A percentile compares a stretch with the other conserved stretches of the same genome.
phyloP scores from a whole-genome alignment of 1,140 invertebrate genomes.

The Ceratosolen solmsi region DNA sequence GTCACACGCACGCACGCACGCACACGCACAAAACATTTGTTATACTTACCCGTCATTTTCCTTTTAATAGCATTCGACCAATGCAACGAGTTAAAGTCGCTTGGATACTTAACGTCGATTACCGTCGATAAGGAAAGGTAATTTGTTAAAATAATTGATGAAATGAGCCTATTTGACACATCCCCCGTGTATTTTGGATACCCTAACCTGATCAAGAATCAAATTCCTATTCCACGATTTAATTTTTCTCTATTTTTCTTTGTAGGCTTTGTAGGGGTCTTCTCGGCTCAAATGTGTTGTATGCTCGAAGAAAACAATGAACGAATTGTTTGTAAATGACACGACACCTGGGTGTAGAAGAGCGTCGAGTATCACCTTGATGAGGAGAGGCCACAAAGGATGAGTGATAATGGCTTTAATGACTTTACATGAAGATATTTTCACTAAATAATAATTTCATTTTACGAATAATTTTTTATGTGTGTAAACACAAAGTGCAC shows the following conservation, averaged over 20 bases:
- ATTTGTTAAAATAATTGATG: background rate
- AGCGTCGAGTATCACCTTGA: slow-evolving; percentile 21
- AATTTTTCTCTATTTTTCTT: slow-evolving; percentile 28
- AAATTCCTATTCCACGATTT: background rate
- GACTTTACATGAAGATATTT: slow-evolving; percentile 2
- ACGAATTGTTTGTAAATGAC: slow-evolving; percentile 30
- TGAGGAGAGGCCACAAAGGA: slow-evolving; percentile 17
- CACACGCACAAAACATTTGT: no score
- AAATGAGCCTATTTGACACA: background rate
- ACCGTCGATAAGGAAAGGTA: slow-evolving; percentile 36
- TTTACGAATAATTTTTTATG: background rate
- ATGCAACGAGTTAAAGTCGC: slow-evolving; percentile 27
- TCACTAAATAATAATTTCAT: background rate
- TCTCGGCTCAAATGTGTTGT: background rate
- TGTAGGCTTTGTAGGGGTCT: background rate
- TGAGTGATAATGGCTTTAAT: slow-evolving; percentile 28
- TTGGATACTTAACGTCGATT: slow-evolving; percentile 14
- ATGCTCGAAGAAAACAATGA: slow-evolving; percentile 43
- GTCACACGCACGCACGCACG: background rate
- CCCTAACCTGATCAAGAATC: slow-evolving; percentile 19
- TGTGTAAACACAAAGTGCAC: background rate
- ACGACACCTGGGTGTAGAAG: slow-evolving; percentile 1
- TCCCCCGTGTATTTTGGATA: background rate
- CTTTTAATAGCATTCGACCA: slow-evolving; percentile 39
- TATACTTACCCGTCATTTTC: slow-evolving; percentile 33